Evolutionary conservation across 2,888 invertebrate species (phyloP).

Genomic region (Myopa tessellatipennis): DNA sequence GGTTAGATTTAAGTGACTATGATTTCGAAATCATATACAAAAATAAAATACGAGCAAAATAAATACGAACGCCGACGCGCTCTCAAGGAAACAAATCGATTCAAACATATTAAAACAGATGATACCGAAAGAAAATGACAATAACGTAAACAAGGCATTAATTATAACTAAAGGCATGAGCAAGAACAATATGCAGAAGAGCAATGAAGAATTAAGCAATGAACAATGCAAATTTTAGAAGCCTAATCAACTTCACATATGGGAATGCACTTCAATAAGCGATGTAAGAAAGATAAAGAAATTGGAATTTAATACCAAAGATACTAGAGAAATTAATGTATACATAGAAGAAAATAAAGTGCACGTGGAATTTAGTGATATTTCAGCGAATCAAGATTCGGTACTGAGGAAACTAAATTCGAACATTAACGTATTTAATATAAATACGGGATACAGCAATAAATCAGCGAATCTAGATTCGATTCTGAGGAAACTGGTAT

Average conservation of each 20-base stretch:
- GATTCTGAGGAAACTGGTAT: constrained; percentile 2
- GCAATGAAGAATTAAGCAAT: neutral
- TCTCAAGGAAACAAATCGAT: constrained; percentile 5
- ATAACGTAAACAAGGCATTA: neutral
- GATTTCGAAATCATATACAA: constrained; percentile 11
- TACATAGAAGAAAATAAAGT: neutral
- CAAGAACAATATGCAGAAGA: neutral
- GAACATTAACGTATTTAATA: neutral
- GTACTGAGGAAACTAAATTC: neutral
- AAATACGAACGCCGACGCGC: neutral
- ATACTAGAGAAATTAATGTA: neutral
- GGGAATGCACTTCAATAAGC: neutral
- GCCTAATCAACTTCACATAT: constrained; percentile 4
- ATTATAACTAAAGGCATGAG: neutral
- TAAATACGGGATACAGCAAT: constrained; percentile 4
- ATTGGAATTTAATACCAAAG: neutral
- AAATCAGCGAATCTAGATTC: constrained; percentile 14
- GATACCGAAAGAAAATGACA: neutral
- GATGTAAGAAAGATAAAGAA: neutral
- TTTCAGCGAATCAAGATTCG: neutral
- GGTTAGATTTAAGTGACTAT: constrained; percentile 8
- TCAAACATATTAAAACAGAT: neutral
- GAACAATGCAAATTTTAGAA: neutral
- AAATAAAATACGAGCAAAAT: neutral
- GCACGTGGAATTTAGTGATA: neutral